A percentile compares a stretch with the other conserved stretches of the same genome.
These are phyloP conservation scores for Chrysopilus asiliformis DNA, from an alignment of 2,888 invertebrate genomes.

Conservation along the genomic window DNA sequence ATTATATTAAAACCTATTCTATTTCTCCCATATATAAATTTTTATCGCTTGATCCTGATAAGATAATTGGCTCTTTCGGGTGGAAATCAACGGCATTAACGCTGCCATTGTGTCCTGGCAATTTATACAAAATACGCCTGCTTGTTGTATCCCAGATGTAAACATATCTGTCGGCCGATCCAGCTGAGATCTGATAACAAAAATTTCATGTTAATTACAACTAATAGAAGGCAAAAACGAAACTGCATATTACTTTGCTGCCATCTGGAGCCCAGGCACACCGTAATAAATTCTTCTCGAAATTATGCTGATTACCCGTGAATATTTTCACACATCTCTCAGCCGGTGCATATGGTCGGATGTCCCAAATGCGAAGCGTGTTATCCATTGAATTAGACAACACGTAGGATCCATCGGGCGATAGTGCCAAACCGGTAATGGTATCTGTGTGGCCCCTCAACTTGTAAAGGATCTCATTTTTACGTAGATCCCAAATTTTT, in stretches of 20 bases:
- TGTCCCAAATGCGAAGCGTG: conserved; percentile 91
- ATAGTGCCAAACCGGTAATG: conserved; percentile 77
- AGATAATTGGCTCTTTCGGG: conserved; percentile 80
- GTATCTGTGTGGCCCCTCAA: conserved; percentile 93
- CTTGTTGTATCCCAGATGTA: conserved; percentile 96
- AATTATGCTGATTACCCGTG: conserved; percentile 91
- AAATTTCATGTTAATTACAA: conserved; percentile 21
- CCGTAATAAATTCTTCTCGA: conserved; percentile 88
- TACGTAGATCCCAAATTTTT: conserved; percentile 94
- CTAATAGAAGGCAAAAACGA: background rate
- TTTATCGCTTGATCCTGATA: conserved; percentile 92
- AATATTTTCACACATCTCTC: conserved; percentile 89
- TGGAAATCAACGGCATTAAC: conserved; percentile 96
- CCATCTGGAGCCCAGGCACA: conserved; percentile 93
- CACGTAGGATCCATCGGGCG: conserved; percentile 76
- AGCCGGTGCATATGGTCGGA: conserved; percentile 84
- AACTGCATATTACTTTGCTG: conserved; percentile 48
- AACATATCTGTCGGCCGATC: conserved; percentile 90
- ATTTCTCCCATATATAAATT: conserved; percentile 92
- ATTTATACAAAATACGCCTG: conserved; percentile 81
- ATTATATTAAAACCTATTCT: conserved; percentile 37
- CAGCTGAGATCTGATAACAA: conserved; percentile 45
- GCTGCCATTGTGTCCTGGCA: conserved; percentile 96
- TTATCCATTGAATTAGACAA: conserved; percentile 96
- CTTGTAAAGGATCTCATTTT: conserved; percentile 68